Conservation (phyloP, 2,797 vertebrate species). For the Tympanoctomys barrerae region DNA sequence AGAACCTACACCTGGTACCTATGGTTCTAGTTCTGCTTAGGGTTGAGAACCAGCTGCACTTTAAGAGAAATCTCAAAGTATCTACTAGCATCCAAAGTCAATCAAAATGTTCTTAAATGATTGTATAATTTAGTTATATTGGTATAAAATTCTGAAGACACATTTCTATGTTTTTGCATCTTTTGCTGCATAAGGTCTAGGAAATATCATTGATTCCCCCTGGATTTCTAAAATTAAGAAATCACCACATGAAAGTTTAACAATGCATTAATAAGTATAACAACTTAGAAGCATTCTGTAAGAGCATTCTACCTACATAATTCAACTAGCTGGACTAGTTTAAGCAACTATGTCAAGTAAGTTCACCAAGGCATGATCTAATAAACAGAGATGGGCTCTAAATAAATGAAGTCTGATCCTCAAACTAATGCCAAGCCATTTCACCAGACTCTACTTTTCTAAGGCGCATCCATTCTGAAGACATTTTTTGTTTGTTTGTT, state of each 20-base stretch:
- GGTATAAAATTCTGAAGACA: not conserved
- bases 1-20: not conserved
- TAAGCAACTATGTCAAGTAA: not conserved
- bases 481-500: no score
- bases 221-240: conserved; percentile 48
- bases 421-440: not conserved
- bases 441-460: no score
- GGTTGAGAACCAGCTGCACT: not conserved
- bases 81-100: not conserved
- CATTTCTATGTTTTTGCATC: not conserved
- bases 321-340: not conserved
- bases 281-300: not conserved
- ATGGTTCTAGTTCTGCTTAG: not conserved
- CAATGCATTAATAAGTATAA: not conserved
- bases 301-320: not conserved
- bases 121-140: not conserved
- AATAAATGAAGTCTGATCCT: not conserved
- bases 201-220: not conserved
- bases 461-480: no score
- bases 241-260: not conserved
- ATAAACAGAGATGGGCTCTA: not conserved
- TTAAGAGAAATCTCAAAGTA: not conserved
- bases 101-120: not conserved
- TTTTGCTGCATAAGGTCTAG: not conserved
- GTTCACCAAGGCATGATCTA: not conserved